phyloP scores from a whole-genome alignment of 2,113 vertebrate species.

The Otis tarda region DNA sequence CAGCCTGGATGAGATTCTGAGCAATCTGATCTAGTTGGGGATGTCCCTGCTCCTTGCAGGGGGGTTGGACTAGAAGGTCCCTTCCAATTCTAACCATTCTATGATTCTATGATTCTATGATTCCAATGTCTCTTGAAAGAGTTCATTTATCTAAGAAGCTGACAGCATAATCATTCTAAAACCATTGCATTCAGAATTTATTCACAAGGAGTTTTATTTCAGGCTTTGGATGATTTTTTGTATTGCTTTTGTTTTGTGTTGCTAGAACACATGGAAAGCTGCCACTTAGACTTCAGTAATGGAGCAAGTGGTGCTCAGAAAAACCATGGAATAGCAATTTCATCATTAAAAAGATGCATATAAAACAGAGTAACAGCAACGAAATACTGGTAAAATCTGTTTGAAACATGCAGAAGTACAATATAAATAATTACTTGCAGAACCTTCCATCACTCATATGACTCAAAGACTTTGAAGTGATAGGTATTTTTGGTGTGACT shows the following conservation, averaged over 20 bases:
- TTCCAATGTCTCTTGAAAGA: background rate
- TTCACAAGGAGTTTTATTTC: background rate
- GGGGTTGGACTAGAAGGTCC: too few species aligned
- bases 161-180: conserved; percentile 24
- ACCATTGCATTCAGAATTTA: background rate
- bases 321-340: background rate
- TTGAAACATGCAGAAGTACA: background rate
- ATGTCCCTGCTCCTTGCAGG: too few species aligned
- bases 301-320: background rate
- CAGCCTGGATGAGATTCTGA: too few species aligned
- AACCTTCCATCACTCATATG: background rate
- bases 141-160: conserved; percentile 29
- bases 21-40: too few species aligned
- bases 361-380: background rate
- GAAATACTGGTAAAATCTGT: background rate
- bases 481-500: background rate
- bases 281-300: background rate
- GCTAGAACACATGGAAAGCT: background rate
- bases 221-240: background rate
- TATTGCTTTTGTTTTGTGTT: background rate
- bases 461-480: background rate
- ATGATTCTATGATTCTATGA: too few species aligned
- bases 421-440: background rate
- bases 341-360: background rate
- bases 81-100: too few species aligned